Percentiles rank a stretch among this genome's conserved stretches.
These are phyloP conservation scores for Laterallus jamaicensis DNA, from an alignment of 2,113 vertebrate species.

Conservation along the genomic window DNA sequence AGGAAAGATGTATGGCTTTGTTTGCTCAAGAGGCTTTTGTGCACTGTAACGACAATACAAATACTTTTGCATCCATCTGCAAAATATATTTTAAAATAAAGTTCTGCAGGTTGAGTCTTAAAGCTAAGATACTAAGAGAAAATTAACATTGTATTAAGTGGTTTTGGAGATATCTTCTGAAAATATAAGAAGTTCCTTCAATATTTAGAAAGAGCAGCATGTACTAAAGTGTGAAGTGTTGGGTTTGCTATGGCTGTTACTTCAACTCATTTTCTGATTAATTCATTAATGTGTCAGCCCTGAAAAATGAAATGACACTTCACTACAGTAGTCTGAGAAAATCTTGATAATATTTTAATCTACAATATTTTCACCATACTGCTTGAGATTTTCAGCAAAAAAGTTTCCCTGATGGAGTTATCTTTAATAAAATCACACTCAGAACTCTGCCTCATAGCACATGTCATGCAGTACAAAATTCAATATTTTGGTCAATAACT, in stretches of 20 bases:
- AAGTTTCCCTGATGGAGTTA: not conserved
- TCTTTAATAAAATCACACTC: not conserved
- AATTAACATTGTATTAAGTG: not conserved
- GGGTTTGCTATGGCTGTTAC: not conserved
- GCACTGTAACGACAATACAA: not conserved
- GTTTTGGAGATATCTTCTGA: not conserved
- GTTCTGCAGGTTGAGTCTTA: not conserved
- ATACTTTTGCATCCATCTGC: not conserved
- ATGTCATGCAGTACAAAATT: not conserved
- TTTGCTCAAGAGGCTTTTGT: not conserved
- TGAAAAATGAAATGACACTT: not conserved
- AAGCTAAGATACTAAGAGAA: not conserved
- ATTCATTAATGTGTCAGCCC: conserved; percentile 6
- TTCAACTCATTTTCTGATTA: conserved; percentile 5
- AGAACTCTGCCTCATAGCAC: not conserved
- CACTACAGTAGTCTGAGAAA: not conserved
- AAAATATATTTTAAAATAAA: not conserved
- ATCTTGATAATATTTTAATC: conserved; percentile 22
- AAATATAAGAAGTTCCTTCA: not conserved
- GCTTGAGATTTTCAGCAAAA: not conserved
- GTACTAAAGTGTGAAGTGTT: not conserved
- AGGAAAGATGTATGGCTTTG: not conserved
- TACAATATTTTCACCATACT: conserved; percentile 18
- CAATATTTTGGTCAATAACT: conserved; percentile 33
- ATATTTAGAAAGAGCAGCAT: not conserved